A percentile compares a stretch with the other conserved stretches of the same genome.
Evolutionary conservation across 2,113 vertebrate species (phyloP).

Genomic region (Arenaria interpres): DNA sequence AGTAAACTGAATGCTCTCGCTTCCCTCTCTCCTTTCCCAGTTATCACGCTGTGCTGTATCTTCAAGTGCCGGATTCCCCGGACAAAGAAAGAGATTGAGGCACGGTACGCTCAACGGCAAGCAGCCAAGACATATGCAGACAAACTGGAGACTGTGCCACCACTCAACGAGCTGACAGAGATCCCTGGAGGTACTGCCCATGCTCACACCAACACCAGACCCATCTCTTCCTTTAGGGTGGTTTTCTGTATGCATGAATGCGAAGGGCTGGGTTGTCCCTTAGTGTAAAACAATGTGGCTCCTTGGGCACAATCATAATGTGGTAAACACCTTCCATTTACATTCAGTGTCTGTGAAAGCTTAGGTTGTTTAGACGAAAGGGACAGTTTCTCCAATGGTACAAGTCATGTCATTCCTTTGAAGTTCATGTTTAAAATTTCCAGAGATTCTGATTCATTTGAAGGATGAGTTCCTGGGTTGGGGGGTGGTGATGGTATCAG

Average conservation of each 20-base stretch:
- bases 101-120: constrained; percentile 84
- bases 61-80: constrained; percentile 97
- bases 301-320: too few relatives aligned
- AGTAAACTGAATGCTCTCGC: neutral
- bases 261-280: neutral
- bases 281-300: neutral
- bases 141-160: constrained; percentile 92
- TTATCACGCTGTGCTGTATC: constrained; percentile 94
- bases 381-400: fast-evolving
- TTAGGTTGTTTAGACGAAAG: neutral
- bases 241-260: neutral
- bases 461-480: neutral
- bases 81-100: constrained; percentile 96
- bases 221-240: neutral
- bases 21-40: constrained; percentile 61
- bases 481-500: neutral
- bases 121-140: constrained; percentile 93
- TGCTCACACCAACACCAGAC: neutral
- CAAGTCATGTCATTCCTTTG: fast-evolving
- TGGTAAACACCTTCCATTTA: neutral
- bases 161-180: constrained; percentile 89
- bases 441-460: neutral
- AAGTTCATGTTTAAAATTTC: neutral
- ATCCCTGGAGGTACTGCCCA: constrained; percentile 83
- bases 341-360: neutral